Evolutionary conservation across 30 jellyfish, hydroid and myxozoan species (phyloP).

Genomic region (Aurelia coerulea): DNA sequence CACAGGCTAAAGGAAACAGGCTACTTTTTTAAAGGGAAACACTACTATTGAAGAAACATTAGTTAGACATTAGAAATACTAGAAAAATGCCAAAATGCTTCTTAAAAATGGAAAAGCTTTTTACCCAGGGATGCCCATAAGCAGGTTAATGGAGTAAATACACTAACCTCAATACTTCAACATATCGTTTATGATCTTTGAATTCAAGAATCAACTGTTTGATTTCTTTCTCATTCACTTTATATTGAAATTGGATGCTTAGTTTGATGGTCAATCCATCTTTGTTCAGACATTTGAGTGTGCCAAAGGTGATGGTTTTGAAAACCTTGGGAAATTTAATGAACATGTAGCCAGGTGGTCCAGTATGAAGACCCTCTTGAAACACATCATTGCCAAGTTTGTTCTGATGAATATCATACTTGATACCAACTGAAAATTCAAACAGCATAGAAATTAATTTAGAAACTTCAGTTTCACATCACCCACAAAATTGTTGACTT

Average conservation of each 20-base stretch:
- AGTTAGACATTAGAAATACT: no score
- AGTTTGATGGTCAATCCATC: conserved; percentile 73
- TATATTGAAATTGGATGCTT: conserved; percentile 69
- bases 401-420: conserved; percentile 67
- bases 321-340: conserved; percentile 62
- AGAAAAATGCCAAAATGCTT: no score
- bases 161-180: conserved; percentile 57
- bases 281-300: conserved; percentile 58
- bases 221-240: conserved; percentile 33
- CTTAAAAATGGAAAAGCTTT: no score
- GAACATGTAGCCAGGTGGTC: conserved; percentile 75
- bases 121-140: no score
- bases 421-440: conserved; percentile 52
- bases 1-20: no score
- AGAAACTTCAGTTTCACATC: neutral
- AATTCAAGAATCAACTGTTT: conserved; percentile 47
- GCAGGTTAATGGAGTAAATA: no score
- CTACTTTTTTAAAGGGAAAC: no score
- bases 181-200: conserved; percentile 56
- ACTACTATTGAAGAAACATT: no score
- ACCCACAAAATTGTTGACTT: no score
- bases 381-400: conserved; percentile 59
- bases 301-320: conserved; percentile 53
- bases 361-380: conserved; percentile 77
- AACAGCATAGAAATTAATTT: neutral